Base-by-base conservation (phyloP, 1,140 invertebrate species). In the Homalodisca vitripennis region DNA sequence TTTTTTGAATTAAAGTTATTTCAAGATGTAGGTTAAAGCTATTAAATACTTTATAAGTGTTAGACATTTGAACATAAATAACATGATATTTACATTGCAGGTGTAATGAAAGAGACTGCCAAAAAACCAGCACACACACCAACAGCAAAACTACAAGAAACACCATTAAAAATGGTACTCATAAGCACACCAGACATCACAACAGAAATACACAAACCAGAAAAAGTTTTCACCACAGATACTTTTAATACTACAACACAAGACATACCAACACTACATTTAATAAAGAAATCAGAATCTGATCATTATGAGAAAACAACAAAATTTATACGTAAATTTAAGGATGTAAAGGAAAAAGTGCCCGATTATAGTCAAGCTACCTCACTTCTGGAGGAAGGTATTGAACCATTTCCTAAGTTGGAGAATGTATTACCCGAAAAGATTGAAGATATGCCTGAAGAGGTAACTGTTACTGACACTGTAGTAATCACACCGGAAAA, bases 381-480 rank as follows among this genome's bases (percentile, higher is more conserved):
- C 13, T 46, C 66, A 17, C 24, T n/a, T n/a, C 6, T 41, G 6
- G 34, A 41, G 6, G 34, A 41, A 17, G 6, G 6, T 10, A 41
- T 17, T 34, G 34, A 41, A 41, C 34, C 34, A 10, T 10, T 41
- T 10, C 34, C 34, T 41, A 17, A 41, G 17, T 17, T 41, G 70
- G 68, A 70, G 69, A 34, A 48, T 65, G 41, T 63, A 67, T 41
- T 65, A 53, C 57, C 71, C 68, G 46, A 30, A 26, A 22, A n/a
- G 20, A 30, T 55, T 10, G 53, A 74, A 68, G 46, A 70, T 3
- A 24, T 34, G 20, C 29, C 57, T 32, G 53, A 74, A 12, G 32
- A 69, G 34, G 51, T 53, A 1, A 68, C 62, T 20, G 51, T 67
- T 20, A 73, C 62, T n/a, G 72, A 73, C n/a, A 78, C 79, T 48